Evolutionary conservation across 2,888 invertebrate genomes (phyloP).

Genomic region (Cheiracanthium punctorium): DNA sequence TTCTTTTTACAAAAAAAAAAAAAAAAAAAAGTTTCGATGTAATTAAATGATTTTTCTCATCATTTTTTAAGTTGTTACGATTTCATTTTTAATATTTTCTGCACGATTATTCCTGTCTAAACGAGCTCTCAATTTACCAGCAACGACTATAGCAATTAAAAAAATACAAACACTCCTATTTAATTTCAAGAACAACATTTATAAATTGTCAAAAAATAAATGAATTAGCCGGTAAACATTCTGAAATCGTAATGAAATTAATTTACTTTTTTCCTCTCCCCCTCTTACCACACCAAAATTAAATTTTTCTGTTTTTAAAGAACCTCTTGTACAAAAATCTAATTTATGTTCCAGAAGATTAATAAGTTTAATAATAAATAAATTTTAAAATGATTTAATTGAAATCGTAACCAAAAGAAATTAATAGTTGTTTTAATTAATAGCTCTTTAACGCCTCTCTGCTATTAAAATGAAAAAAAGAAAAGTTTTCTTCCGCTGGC

Average conservation of each 20-base stretch:
- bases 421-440: constrained; percentile 13
- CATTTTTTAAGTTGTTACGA: background rate
- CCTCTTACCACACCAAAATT: background rate
- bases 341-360: constrained; percentile 10
- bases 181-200: background rate
- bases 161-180: background rate
- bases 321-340: background rate
- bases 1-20: too few species aligned
- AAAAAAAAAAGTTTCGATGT: too few species aligned
- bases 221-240: background rate
- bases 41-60: too few species aligned
- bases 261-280: background rate
- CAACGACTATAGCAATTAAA: too few species aligned
- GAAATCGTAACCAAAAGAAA: constrained; percentile 12
- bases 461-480: background rate
- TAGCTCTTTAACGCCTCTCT: constrained; percentile 9
- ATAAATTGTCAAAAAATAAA: background rate
- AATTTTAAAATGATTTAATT: constrained; percentile 17
- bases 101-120: background rate
- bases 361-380: constrained; percentile 15
- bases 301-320: background rate
- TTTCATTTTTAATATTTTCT: background rate
- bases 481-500: background rate
- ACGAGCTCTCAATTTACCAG: background rate
- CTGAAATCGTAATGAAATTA: constrained; percentile 5